A percentile compares a stretch with the other conserved stretches of the same genome.
These are phyloP conservation scores for Drosophila ficusphila DNA, from an alignment of 1,140 invertebrate genomes.

Conservation along the genomic window DNA sequence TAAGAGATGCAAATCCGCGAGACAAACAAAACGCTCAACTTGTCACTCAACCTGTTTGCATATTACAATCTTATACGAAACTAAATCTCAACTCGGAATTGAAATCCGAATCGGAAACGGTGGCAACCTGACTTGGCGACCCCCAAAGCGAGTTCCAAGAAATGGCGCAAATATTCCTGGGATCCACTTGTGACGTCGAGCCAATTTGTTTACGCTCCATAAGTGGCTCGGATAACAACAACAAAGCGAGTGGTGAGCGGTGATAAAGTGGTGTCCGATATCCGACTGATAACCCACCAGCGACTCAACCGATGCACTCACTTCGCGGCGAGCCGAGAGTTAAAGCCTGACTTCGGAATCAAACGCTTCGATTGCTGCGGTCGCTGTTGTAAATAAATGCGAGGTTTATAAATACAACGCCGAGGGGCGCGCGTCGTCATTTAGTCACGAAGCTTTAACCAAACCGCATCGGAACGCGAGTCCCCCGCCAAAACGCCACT, in stretches of 20 bases:
- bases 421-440: conserved; percentile 57
- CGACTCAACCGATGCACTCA: conserved; percentile 8
- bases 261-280: conserved; percentile 20
- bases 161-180: conserved; percentile 57
- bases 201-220: conserved; percentile 50
- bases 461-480: conserved; percentile 39
- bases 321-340: neutral
- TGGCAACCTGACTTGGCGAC: conserved; percentile 15
- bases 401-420: conserved; percentile 57
- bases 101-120: conserved; percentile 7
- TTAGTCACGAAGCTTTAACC: conserved; percentile 66
- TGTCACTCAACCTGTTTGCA: conserved; percentile 71
- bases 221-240: conserved; percentile 6
- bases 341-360: conserved; percentile 28
- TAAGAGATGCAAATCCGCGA: conserved; percentile 67
- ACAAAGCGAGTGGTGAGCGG: too few relatives aligned
- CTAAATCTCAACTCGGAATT: neutral
- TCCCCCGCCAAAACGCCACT: neutral
- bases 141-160: conserved; percentile 70
- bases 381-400: conserved; percentile 36
- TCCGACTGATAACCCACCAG: conserved; percentile 37
- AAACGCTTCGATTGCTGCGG: conserved; percentile 26
- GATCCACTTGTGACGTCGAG: conserved; percentile 45
- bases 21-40: conserved; percentile 41
- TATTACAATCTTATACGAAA: conserved; percentile 14